Percentiles rank a stretch among this genome's conserved stretches.
phyloP scores from a whole-genome alignment of 2,113 vertebrate genomes.

The Dasyurus viverrinus region DNA sequence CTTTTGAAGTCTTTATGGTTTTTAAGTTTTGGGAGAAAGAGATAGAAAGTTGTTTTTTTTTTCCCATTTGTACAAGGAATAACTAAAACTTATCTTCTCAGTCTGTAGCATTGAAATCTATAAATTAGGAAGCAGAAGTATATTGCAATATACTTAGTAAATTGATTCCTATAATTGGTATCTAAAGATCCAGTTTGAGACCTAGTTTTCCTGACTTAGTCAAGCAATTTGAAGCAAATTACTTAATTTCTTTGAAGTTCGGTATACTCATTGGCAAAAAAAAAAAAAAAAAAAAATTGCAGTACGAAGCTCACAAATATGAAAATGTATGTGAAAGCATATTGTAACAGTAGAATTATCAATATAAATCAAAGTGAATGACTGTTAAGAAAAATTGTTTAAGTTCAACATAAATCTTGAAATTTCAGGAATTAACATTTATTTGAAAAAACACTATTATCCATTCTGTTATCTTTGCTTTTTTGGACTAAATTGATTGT shows the following conservation, averaged over 20 bases:
- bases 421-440: neutral
- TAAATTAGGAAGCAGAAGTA: neutral
- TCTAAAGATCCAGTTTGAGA: neutral
- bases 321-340: neutral
- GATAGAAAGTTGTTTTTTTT: constrained; percentile 8
- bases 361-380: neutral
- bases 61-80: neutral
- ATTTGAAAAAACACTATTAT: neutral
- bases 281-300: neutral
- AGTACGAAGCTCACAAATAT: neutral
- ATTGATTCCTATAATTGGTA: neutral
- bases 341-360: neutral
- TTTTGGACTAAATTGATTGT: neutral
- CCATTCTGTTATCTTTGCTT: neutral
- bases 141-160: neutral
- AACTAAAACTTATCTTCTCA: neutral
- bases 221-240: neutral
- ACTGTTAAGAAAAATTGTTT: neutral
- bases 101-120: neutral
- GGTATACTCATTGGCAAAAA: neutral
- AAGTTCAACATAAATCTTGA: neutral
- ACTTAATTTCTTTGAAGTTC: neutral
- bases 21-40: neutral
- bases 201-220: neutral
- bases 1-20: neutral